Percentiles rank a stretch among this genome's conserved stretches.
Conservation (phyloP, 37 sponge, comb jelly and placozoan genomes). For the Geodia barretti region DNA sequence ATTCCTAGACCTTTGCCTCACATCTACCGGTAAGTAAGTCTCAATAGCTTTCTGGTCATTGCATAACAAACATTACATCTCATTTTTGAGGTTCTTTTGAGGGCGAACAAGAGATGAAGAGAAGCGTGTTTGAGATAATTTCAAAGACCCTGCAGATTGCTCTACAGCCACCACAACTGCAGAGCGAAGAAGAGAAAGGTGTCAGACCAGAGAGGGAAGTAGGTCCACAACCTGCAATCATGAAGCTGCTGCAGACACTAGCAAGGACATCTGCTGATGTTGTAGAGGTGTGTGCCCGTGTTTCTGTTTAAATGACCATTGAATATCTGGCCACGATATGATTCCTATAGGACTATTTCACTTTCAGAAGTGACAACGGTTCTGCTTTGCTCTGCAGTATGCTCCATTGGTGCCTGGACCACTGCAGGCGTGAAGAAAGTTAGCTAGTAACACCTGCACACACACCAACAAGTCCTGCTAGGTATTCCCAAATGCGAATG, state of each 20-base stretch:
- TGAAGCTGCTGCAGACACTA: not conserved
- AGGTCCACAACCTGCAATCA: not conserved
- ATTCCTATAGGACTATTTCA: not conserved
- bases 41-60: not conserved
- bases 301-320: not conserved
- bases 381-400: conserved; percentile 6
- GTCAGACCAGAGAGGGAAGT: too few relatives aligned
- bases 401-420: conserved; percentile 23
- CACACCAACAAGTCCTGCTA: too few relatives aligned
- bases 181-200: too few relatives aligned
- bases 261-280: not conserved
- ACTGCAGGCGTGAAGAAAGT: too few relatives aligned
- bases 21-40: not conserved
- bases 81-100: not conserved
- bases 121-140: not conserved
- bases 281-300: not conserved
- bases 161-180: too few relatives aligned
- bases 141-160: not conserved
- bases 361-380: not conserved
- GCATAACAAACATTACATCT: not conserved
- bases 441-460: too few relatives aligned
- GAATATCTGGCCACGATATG: too few relatives aligned
- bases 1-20: conserved; percentile 3
- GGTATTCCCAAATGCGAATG: too few relatives aligned
- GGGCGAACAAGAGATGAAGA: not conserved